phyloP scores from a whole-genome alignment of 2,797 vertebrate genomes.

The Parambassis ranga region DNA sequence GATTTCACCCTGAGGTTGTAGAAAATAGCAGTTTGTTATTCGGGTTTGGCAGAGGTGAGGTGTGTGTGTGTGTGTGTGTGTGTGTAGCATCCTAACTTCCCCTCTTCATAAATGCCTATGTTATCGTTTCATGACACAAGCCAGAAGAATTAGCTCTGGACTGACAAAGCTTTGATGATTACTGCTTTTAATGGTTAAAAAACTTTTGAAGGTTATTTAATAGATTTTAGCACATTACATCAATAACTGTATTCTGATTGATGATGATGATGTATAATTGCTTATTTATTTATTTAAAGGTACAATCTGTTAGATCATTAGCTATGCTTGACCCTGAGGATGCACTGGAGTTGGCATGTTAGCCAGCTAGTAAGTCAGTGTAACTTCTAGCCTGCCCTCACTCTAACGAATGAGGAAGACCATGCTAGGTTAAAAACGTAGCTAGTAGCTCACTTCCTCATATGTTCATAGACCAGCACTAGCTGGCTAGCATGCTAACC shows the following conservation, averaged over 20 bases:
- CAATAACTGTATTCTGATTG: conserved; percentile 5
- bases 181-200: background rate
- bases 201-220: conserved; percentile 17
- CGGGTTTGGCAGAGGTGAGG: background rate
- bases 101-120: conserved; percentile 31
- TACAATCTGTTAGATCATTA: too few relatives aligned
- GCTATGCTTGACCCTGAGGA: too few relatives aligned
- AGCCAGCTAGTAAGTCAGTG: too few relatives aligned
- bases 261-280: conserved; percentile 29
- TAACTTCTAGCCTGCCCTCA: too few relatives aligned
- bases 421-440: too few relatives aligned
- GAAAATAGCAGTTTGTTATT: background rate
- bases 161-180: background rate
- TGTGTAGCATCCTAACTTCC: background rate
- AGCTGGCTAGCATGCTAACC: too few relatives aligned
- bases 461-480: too few relatives aligned
- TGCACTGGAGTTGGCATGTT: too few relatives aligned
- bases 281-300: conserved; percentile 24
- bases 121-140: conserved; percentile 13
- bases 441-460: too few relatives aligned
- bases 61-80: background rate
- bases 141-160: conserved; percentile 12
- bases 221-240: background rate
- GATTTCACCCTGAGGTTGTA: conserved; percentile 22
- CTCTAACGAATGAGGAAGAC: too few relatives aligned